These are phyloP conservation scores for Anodontia alba DNA, from an alignment of 2,888 invertebrate species.

Conservation along the genomic window DNA sequence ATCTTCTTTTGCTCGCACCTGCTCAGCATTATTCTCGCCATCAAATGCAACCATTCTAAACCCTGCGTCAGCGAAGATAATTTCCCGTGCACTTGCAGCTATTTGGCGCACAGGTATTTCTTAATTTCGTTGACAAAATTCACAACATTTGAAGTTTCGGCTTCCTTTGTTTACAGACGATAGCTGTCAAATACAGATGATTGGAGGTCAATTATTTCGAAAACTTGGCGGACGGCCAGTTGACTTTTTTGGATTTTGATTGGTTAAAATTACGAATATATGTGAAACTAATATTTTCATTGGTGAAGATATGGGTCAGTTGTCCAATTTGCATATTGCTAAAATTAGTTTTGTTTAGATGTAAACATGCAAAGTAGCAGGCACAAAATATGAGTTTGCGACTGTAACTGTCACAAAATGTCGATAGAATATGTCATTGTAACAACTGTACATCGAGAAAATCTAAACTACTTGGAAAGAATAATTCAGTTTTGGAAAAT, in stretches of 20 bases:
- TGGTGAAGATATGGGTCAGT: constrained; percentile 35
- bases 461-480: too few species aligned
- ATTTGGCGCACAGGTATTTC: not conserved
- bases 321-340: constrained; percentile 58
- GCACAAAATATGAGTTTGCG: not conserved
- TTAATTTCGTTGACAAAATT: not conserved
- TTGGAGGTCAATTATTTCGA: constrained; percentile 54
- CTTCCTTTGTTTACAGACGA: constrained; percentile 63
- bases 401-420: too few species aligned
- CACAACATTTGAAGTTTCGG: not conserved
- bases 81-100: not conserved
- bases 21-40: constrained; percentile 28
- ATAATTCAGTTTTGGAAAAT: not conserved
- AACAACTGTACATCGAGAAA: too few species aligned
- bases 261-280: not conserved
- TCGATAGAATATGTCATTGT: too few species aligned
- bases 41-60: constrained; percentile 43
- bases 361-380: constrained; percentile 51
- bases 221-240: constrained; percentile 67
- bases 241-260: not conserved
- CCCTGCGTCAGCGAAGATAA: not conserved
- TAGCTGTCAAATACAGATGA: constrained; percentile 67
- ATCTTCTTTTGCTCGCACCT: constrained; percentile 17
- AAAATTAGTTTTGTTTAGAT: constrained; percentile 52
- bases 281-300: constrained; percentile 57